phyloP scores from a whole-genome alignment of 2,113 vertebrate species.

The Sander lucioperca region DNA sequence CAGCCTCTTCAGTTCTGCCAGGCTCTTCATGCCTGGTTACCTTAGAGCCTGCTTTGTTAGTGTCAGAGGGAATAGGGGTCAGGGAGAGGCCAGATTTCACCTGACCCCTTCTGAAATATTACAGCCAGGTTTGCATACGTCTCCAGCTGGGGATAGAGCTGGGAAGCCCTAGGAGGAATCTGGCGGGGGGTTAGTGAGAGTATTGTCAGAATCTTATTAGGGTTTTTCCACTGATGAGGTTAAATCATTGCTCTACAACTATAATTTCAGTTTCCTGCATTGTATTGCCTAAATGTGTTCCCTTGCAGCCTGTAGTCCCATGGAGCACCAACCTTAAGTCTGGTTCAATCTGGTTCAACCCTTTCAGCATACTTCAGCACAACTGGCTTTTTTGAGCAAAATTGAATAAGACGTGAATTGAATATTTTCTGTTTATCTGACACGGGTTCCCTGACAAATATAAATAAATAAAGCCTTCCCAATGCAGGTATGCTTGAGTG shows the following conservation, averaged over 20 bases:
- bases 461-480: conserved; percentile 85
- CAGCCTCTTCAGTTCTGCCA: conserved; percentile 62
- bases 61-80: conserved; percentile 75
- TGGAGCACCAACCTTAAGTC: conserved; percentile 52
- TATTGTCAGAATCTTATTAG: conserved; percentile 35
- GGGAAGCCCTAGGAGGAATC: background rate
- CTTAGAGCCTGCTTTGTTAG: conserved; percentile 75
- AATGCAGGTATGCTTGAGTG: conserved; percentile 83
- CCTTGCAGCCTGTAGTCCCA: conserved; percentile 37
- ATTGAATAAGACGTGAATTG: conserved; percentile 82
- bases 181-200: background rate
- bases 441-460: conserved; percentile 80
- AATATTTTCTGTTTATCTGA: conserved; percentile 84
- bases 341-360: conserved; percentile 71
- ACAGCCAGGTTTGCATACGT: conserved; percentile 54
- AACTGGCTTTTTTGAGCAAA: conserved; percentile 75
- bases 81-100: conserved; percentile 72
- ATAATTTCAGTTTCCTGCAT: conserved; percentile 43
- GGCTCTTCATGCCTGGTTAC: conserved; percentile 81
- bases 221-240: conserved; percentile 46
- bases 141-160: conserved; percentile 28
- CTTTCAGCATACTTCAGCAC: conserved; percentile 69
- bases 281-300: conserved; percentile 33
- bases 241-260: conserved; percentile 47
- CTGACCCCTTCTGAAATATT: conserved; percentile 68